These are phyloP conservation scores for Yponomeuta sedellus DNA, from an alignment of 2,888 invertebrate genomes.

Conservation along the genomic window DNA sequence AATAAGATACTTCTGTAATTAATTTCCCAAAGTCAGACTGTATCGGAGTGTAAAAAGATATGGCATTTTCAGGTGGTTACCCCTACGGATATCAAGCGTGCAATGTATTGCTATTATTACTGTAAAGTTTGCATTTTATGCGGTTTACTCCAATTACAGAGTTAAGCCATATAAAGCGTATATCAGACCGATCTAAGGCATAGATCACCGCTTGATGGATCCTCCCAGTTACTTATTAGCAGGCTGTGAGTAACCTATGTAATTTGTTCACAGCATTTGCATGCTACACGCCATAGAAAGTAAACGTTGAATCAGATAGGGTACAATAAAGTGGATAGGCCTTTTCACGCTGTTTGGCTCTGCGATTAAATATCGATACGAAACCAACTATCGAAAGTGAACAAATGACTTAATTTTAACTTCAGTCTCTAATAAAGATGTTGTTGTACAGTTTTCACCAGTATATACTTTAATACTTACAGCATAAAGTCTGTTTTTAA, in stretches of 20 bases:
- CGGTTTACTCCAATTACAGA: neutral
- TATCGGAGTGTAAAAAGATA: too few relatives aligned
- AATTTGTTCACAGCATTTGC: conserved; percentile 34
- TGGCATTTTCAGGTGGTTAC: too few relatives aligned
- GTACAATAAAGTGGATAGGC: conserved; percentile 4
- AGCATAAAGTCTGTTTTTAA: neutral
- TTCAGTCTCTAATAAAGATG: neutral
- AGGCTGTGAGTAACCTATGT: conserved; percentile 6
- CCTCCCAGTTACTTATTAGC: neutral
- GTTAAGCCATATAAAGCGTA: neutral
- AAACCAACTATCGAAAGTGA: conserved; percentile 3
- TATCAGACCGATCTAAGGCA: neutral
- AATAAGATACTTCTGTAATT: too few relatives aligned
- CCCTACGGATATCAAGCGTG: too few relatives aligned
- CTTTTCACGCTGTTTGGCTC: conserved; percentile 6
- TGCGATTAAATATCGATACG: neutral
- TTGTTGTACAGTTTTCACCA: neutral
- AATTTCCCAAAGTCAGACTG: too few relatives aligned
- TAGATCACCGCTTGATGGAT: neutral
- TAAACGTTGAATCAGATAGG: conserved; percentile 25
- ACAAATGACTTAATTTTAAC: conserved; percentile 6
- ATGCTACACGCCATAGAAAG: conserved; percentile 54
- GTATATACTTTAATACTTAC: neutral
- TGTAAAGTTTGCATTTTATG: neutral
- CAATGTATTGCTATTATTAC: too few relatives aligned